Percentiles rank a stretch among this genome's conserved stretches.
These are phyloP conservation scores for Drosophila seguyi DNA, from an alignment of 1,140 invertebrate species.

Conservation along the genomic window DNA sequence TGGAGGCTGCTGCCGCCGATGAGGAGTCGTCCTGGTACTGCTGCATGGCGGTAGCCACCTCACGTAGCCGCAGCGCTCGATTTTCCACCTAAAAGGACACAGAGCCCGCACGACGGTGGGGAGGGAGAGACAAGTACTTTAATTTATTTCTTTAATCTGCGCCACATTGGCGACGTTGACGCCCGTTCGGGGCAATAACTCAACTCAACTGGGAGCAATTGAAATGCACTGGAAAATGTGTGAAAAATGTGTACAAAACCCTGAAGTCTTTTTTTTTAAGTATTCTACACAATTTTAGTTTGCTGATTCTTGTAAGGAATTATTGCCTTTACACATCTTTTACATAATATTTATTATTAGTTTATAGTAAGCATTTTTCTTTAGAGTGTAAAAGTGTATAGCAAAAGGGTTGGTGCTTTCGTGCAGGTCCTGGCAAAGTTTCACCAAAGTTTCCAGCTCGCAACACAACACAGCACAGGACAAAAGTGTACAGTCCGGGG, in stretches of 20 bases:
- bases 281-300: not conserved
- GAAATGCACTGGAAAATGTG: conserved; percentile 8
- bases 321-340: not conserved
- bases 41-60: conserved; percentile 84
- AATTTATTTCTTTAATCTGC: conserved; percentile 82
- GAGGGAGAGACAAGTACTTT: conserved; percentile 59
- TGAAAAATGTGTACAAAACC: not conserved
- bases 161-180: conserved; percentile 63
- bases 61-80: conserved; percentile 89
- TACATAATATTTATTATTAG: not conserved
- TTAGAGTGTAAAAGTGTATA: not conserved
- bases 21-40: conserved; percentile 82
- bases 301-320: too few relatives aligned
- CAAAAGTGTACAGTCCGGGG: conserved; percentile 13
- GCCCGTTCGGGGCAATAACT: conserved; percentile 64
- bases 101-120: not conserved
- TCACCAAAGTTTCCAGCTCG: conserved; percentile 32
- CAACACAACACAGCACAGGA: conserved; percentile 40
- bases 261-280: too few relatives aligned
- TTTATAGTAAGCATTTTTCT: not conserved
- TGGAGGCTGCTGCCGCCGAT: conserved; percentile 60
- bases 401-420: conserved; percentile 18
- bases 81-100: conserved; percentile 88
- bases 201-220: conserved; percentile 62
- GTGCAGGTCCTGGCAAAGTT: conserved; percentile 44